Conservation (phyloP, 1,140 invertebrate genomes). For the Drosophila pruinosa region DNA sequence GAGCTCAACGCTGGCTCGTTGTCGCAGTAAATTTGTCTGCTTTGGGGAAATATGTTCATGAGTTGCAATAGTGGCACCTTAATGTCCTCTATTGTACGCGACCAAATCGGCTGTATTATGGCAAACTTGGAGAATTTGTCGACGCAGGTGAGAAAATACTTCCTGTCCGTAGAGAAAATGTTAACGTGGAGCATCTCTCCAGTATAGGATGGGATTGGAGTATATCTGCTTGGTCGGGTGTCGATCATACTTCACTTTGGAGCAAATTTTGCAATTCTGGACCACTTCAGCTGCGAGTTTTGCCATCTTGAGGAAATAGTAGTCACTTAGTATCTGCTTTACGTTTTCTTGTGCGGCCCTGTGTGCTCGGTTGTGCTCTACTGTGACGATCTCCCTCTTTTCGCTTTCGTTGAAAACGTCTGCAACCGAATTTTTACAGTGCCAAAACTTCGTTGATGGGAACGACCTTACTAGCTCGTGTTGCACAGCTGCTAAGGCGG, state of each 20-base stretch:
- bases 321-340: not conserved
- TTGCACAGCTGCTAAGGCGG: not conserved
- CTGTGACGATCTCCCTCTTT: not conserved
- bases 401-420: not conserved
- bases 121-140: not conserved
- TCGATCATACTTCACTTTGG: too few relatives aligned
- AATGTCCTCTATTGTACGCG: not conserved
- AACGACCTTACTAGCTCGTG: not conserved
- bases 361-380: not conserved
- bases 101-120: not conserved
- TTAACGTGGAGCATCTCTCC: not conserved
- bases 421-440: not conserved
- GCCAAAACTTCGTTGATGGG: not conserved
- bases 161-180: not conserved
- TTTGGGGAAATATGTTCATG: not conserved
- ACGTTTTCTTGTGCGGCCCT: not conserved
- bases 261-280: not conserved
- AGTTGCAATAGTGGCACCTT: not conserved
- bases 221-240: not conserved
- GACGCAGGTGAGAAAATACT: not conserved
- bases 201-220: not conserved
- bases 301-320: not conserved
- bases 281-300: not conserved
- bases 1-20: conserved; percentile 1
- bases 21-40: not conserved